phyloP scores from a whole-genome alignment of 2,113 vertebrate species.

The Equus quagga region DNA sequence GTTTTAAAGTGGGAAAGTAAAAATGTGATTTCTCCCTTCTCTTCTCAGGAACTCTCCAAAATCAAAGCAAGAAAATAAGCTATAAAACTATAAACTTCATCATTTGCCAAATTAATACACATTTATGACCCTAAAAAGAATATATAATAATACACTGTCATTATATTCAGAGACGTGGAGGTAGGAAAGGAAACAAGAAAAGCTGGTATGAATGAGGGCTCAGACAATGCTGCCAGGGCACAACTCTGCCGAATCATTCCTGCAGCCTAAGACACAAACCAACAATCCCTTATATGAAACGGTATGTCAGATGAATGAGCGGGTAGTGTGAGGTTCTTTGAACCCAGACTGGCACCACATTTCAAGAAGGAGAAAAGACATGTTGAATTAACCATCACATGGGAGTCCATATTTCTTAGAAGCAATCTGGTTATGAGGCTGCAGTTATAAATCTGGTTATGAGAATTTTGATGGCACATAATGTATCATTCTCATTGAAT shows the following conservation, averaged over 20 bases:
- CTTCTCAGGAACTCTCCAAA: not conserved
- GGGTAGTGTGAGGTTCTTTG: not conserved
- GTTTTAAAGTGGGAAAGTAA: not conserved
- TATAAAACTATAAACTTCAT: not conserved
- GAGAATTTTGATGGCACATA: too few species aligned
- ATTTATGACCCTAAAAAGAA: not conserved
- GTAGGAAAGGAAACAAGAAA: not conserved
- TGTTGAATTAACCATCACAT: not conserved
- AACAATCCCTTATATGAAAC: too few species aligned
- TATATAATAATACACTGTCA: not conserved
- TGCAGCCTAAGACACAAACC: not conserved
- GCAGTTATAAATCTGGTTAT: not conserved
- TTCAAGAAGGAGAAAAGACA: not conserved
- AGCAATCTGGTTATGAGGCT: not conserved
- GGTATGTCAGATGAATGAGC: not conserved
- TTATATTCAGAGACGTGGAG: not conserved
- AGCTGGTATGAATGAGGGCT: not conserved
- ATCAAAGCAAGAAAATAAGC: not conserved
- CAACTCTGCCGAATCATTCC: not conserved
- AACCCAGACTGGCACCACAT: not conserved
- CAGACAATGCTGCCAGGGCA: not conserved
- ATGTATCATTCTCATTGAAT: too few species aligned
- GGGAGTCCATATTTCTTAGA: not conserved
- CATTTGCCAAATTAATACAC: not conserved
- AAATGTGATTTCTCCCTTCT: not conserved